Evolutionary conservation across 2,797 vertebrate species (phyloP).

Genomic region (Euthynnus affinis): DNA sequence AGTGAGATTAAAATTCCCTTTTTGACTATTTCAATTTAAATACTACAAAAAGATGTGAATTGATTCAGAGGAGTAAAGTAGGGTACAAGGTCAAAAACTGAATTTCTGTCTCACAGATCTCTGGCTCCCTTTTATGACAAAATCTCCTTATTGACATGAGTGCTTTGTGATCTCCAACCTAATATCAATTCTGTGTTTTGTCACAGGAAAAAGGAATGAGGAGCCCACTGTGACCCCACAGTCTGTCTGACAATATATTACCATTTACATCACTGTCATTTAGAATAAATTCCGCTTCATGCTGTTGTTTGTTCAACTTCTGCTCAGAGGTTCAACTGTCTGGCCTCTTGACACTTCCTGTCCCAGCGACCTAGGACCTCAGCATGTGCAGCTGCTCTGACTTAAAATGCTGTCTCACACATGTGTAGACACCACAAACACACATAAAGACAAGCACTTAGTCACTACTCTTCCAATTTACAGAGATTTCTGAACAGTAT

Average conservation of each 20-base stretch:
- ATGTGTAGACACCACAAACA: neutral
- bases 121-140: constrained; percentile 20
- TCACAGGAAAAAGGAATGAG: constrained; percentile 2
- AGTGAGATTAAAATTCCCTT: constrained; percentile 2
- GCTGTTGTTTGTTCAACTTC: constrained; percentile 19
- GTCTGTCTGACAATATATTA: constrained; percentile 12
- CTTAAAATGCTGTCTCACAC: constrained; percentile 11
- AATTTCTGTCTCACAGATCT: constrained; percentile 14
- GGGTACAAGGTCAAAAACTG: constrained; percentile 17
- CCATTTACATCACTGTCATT: constrained; percentile 32
- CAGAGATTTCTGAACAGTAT: neutral
- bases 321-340: constrained; percentile 28
- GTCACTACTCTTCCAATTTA: neutral
- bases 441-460: neutral
- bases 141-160: constrained; percentile 18
- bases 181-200: constrained; percentile 23
- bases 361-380: constrained; percentile 32
- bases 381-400: constrained; percentile 5
- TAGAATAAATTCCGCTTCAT: constrained; percentile 17
- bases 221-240: constrained; percentile 11
- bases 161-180: constrained; percentile 32
- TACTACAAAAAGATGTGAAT: neutral
- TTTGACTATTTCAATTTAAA: neutral
- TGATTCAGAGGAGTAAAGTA: constrained; percentile 23
- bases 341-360: constrained; percentile 32